Percentiles rank a stretch among this genome's conserved stretches.
These are phyloP conservation scores for Sebastes iracundus DNA, from an alignment of 2,797 vertebrate genomes.

Conservation along the genomic window DNA sequence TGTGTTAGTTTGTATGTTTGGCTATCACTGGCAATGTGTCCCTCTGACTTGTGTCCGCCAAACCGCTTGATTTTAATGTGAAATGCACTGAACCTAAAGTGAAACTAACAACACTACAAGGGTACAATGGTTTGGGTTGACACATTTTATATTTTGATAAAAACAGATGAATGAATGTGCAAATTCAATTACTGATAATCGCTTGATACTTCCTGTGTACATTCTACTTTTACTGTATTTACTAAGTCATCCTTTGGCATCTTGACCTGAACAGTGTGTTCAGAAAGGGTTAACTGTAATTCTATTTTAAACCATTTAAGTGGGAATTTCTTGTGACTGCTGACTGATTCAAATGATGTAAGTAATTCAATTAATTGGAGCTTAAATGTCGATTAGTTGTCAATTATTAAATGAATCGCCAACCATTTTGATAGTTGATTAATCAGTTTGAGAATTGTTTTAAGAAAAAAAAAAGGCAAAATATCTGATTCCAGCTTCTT, in stretches of 20 bases:
- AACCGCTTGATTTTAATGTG: background rate
- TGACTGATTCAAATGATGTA: background rate
- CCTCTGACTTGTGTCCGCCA: background rate
- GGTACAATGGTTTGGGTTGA: background rate
- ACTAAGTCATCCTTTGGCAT: background rate
- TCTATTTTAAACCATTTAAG: background rate
- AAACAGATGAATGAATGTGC: background rate
- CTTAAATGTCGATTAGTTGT: too few relatives aligned
- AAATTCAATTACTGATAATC: background rate
- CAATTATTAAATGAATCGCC: too few relatives aligned
- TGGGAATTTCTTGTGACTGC: background rate
- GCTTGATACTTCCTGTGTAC: background rate
- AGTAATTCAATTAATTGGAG: background rate
- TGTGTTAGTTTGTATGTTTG: slow-evolving; percentile 10
- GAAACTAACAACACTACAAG: background rate
- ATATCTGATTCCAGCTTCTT: too few relatives aligned
- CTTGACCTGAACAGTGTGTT: background rate
- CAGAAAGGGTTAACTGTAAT: background rate
- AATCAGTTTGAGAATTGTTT: too few relatives aligned
- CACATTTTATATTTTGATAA: background rate
- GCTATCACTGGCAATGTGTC: slow-evolving; percentile 25
- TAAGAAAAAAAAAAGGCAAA: too few relatives aligned
- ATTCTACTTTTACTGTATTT: background rate
- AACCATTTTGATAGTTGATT: too few relatives aligned
- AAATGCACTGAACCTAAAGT: background rate